A percentile compares a stretch with the other conserved stretches of the same genome.
Evolutionary conservation across 2,113 vertebrate genomes (phyloP).

Genomic region (Gopherus flavomarginatus): DNA sequence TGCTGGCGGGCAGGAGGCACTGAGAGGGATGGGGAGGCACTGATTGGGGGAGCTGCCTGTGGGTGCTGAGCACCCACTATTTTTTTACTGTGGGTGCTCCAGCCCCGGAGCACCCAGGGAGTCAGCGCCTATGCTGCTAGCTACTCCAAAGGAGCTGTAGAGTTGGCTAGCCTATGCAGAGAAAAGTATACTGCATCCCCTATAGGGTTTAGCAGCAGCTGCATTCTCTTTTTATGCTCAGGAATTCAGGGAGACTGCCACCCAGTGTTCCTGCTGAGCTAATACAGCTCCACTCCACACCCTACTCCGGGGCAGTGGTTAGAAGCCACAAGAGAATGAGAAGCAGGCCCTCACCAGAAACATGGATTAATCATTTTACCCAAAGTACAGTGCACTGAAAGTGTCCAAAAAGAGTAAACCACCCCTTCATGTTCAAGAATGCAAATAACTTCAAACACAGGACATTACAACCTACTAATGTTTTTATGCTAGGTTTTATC

Average conservation of each 20-base stretch:
- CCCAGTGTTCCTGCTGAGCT: neutral
- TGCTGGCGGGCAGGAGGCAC: too few species aligned
- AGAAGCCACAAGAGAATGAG: neutral
- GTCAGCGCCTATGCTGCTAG: neutral
- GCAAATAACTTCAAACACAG: constrained; percentile 4
- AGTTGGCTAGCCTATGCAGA: neutral
- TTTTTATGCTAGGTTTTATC: constrained; percentile 34
- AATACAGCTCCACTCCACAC: neutral
- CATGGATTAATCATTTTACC: neutral
- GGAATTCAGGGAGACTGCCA: neutral
- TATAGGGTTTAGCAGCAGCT: neutral
- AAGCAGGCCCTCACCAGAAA: neutral
- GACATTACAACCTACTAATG: constrained; percentile 30
- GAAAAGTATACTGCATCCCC: neutral
- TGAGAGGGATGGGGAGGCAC: too few species aligned
- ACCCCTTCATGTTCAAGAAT: neutral
- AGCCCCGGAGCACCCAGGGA: neutral
- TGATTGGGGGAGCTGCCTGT: too few species aligned
- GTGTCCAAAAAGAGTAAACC: neutral
- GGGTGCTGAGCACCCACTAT: too few species aligned
- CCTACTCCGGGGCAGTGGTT: neutral
- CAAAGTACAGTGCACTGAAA: neutral
- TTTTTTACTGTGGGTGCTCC: too few species aligned
- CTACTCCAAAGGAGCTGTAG: neutral
- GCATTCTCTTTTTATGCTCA: neutral